phyloP scores from a whole-genome alignment of 2,113 vertebrate genomes.

The Propithecus coquereli region DNA sequence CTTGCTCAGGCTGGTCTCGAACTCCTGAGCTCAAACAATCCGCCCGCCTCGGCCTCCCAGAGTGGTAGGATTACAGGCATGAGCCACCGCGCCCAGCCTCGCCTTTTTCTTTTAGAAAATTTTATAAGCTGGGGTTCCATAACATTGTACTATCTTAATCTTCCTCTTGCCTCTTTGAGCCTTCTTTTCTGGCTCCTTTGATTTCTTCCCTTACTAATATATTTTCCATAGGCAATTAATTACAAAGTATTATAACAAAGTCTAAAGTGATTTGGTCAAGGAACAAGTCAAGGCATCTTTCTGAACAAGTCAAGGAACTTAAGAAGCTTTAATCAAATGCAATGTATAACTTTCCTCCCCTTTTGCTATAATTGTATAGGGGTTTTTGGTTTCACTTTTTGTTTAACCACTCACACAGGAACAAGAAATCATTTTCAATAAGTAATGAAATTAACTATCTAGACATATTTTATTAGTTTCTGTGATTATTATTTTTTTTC shows the following conservation, averaged over 20 bases:
- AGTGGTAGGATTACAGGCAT: no score
- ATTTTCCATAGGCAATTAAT: neutral
- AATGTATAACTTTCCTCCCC: neutral
- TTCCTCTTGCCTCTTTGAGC: neutral
- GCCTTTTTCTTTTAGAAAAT: neutral
- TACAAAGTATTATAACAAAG: neutral
- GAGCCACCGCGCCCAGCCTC: no score
- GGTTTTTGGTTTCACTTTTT: neutral
- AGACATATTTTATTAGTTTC: neutral
- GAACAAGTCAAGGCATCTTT: neutral
- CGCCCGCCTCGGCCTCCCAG: no score
- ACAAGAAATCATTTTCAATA: neutral
- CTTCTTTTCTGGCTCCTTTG: neutral
- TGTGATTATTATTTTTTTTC: neutral
- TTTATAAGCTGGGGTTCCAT: neutral
- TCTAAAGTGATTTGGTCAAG: neutral
- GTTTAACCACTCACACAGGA: neutral
- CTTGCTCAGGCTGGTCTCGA: no score
- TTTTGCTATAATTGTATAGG: neutral
- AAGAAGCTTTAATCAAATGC: neutral
- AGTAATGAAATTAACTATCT: neutral
- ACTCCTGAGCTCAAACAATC: no score
- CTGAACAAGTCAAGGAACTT: neutral
- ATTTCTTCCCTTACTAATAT: neutral
- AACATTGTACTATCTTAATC: neutral